Conservation (phyloP, 64 coral and sea anemone genomes). For the Orbicella faveolata region DNA sequence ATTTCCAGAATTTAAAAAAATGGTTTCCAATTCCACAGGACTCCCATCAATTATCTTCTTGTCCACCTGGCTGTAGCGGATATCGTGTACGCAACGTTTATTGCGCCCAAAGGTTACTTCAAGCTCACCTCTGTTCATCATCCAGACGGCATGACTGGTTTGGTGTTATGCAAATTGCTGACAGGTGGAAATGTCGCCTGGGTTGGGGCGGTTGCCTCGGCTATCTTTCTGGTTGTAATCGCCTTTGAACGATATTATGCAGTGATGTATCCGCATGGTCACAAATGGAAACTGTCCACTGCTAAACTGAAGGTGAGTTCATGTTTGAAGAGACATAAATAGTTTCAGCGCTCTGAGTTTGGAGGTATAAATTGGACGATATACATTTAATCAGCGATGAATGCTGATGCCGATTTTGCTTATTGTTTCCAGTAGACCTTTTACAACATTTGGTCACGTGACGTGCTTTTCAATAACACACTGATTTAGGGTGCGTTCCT, state of each 20-base stretch:
- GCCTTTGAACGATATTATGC: background rate
- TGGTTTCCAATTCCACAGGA: background rate
- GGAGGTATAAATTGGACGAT: no score
- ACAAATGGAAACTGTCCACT: background rate
- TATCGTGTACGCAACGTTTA: background rate
- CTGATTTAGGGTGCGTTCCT: no score
- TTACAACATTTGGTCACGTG: no score
- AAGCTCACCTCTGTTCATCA: background rate
- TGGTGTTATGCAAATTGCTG: background rate
- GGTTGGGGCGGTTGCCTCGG: background rate
- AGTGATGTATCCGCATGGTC: background rate
- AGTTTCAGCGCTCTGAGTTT: no score
- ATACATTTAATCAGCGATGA: no score
- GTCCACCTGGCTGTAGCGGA: slow-evolving; percentile 13
- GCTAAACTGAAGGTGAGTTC: background rate
- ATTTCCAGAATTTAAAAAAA: no score
- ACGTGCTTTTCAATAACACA: no score
- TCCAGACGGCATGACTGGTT: background rate
- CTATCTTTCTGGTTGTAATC: background rate
- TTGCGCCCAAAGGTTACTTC: background rate
- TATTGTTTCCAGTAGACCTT: no score
- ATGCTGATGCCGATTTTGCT: no score
- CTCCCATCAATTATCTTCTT: slow-evolving; percentile 4
- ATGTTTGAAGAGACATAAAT: no score
- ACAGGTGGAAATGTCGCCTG: slow-evolving; percentile 11